A percentile compares a stretch with the other conserved stretches of the same genome.
Conservation (phyloP, 2,113 vertebrate species). For the Noturus placidus region DNA sequence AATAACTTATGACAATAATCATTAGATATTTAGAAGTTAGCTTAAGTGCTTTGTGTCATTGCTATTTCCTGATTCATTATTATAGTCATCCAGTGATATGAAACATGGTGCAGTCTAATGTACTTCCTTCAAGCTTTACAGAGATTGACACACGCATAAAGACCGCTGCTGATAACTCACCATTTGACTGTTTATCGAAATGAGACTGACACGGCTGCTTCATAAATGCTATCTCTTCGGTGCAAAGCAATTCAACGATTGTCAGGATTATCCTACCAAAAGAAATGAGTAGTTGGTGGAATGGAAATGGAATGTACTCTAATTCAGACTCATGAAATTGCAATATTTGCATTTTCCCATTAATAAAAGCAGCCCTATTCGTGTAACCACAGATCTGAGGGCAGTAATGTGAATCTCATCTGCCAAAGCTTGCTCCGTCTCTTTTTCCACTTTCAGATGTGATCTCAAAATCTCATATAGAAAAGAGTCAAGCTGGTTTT, state of each 20-base stretch:
- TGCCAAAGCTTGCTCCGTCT: not conserved
- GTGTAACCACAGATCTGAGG: not conserved
- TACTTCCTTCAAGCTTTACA: not conserved
- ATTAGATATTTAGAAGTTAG: not conserved
- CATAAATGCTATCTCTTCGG: constrained; percentile 1
- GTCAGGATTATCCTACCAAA: not conserved
- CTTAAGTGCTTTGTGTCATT: not conserved
- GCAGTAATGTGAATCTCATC: not conserved
- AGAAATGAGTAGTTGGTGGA: not conserved
- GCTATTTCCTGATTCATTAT: constrained; percentile 12
- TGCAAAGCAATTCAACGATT: not conserved
- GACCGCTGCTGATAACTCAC: not conserved
- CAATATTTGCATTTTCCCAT: constrained; percentile 7
- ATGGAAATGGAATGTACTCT: constrained; percentile 12
- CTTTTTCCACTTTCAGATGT: constrained; percentile 8
- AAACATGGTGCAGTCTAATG: not conserved
- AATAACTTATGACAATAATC: not conserved
- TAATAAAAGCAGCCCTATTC: not conserved
- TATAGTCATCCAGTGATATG: not conserved
- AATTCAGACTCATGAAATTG: not conserved
- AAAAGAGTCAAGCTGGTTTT: not conserved
- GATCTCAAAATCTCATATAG: constrained; percentile 25
- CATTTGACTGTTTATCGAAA: constrained; percentile 16
- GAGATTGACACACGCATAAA: not conserved
- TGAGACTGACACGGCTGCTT: not conserved